These are phyloP conservation scores for Molossus molossus DNA, from an alignment of 2,797 vertebrate species.

Conservation along the genomic window DNA sequence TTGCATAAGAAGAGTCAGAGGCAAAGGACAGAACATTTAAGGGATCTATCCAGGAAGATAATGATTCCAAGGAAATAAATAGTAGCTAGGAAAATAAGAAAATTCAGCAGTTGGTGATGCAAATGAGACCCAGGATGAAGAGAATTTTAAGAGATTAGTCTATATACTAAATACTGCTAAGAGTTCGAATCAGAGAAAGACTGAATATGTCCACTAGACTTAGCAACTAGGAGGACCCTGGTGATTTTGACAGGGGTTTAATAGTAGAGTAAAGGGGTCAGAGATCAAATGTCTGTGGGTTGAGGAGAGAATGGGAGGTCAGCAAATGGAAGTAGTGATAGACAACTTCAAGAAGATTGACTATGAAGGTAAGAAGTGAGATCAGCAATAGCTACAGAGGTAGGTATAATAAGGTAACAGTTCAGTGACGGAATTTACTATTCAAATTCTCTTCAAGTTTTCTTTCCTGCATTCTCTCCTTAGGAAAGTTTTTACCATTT, in stretches of 20 bases:
- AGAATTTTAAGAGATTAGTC: background rate
- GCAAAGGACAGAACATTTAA: slow-evolving; percentile 9
- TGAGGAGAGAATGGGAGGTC: background rate
- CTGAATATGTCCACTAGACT: background rate
- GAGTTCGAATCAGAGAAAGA: background rate
- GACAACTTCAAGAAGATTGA: background rate
- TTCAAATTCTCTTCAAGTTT: too few species aligned
- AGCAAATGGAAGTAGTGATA: background rate
- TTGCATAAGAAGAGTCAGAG: background rate
- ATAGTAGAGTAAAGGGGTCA: background rate
- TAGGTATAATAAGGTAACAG: background rate
- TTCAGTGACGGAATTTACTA: background rate
- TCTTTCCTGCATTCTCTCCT: too few species aligned
- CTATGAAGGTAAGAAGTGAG: background rate
- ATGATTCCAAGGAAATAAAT: background rate
- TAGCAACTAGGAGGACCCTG: background rate
- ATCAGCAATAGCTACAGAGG: background rate
- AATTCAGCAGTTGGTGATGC: background rate
- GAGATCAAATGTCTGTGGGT: background rate
- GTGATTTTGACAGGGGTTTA: background rate
- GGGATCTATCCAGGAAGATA: background rate
- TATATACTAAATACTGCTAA: background rate
- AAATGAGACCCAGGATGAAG: background rate
- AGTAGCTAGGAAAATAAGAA: background rate
- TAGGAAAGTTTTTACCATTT: too few species aligned